Evolutionary conservation across 2,113 vertebrate genomes (phyloP), one percentile per base, ranked within the genome.

Genomic region (Motacilla alba): DNA sequence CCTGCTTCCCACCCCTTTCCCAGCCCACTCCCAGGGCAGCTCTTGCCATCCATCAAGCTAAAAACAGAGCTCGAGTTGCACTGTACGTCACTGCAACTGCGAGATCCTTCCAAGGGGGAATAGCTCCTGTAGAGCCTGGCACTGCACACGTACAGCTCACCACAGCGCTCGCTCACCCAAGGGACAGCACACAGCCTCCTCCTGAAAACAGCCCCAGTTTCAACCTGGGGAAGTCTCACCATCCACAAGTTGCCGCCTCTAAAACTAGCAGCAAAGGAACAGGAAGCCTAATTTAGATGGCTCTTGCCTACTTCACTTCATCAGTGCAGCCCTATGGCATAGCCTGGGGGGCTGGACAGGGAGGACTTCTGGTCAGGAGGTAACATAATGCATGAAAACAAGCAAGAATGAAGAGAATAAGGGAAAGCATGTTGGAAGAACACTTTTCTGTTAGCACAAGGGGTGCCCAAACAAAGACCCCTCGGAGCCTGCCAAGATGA

Each of bases 291-390:
- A 86, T 63, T 79, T 79, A 75, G 43, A 13, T 43, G 72, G 7
- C 10, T 75, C 26, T 6, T 37, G 1, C 0, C 20, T 31, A 5
- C 0, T 0, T 63, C 17, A n/a, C 20, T 72, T 46, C 0, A 0
- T 17, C 53, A 58, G 15, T 27, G 26, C 28, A 49, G 74, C 31
- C 41, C 60, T 52, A 44, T 14, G 68, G 56, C 58, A 30, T 22
- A 63, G n/a, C 35, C 46, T 2, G n/a, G 55, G 33, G 53, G 12
- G 15, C 58, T 60, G 19, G 46, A 67, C 37, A 53, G 31, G 47
- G 11, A 43, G n/a, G 46, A 59, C 23, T 55, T 59, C 0, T 60
- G 52, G 82, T 86, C 63, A 88, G 87, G 73, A 79, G 56, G 43
- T 39, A 89, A 73, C 47, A 49, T 3, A 37, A 77, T n/a, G 80